Conservation (phyloP, 2,888 invertebrate genomes). For the Leptopilina drosophilae region DNA sequence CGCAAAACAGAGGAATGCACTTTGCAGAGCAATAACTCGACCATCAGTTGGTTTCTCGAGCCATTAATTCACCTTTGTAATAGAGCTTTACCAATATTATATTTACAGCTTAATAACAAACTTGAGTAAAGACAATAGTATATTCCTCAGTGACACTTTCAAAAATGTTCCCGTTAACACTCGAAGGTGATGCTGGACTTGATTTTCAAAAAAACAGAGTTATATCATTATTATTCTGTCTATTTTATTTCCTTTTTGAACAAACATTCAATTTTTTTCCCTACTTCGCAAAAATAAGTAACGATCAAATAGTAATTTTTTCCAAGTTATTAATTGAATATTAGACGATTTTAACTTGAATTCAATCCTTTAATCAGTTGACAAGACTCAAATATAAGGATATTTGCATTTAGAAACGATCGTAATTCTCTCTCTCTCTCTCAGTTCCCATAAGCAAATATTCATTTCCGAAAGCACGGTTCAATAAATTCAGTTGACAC, state of each 20-base stretch:
- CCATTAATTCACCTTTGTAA: slow-evolving; percentile 31
- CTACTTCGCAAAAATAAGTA: too few species aligned
- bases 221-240: too few species aligned
- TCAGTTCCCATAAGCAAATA: slow-evolving; percentile 32
- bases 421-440: slow-evolving; percentile 2
- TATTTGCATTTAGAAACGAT: slow-evolving; percentile 25
- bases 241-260: too few species aligned
- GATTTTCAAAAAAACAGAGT: too few species aligned
- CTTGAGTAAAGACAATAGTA: slow-evolving; percentile 4
- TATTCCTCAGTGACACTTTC: too few species aligned
- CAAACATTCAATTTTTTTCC: too few species aligned
- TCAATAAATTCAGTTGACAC: slow-evolving; percentile 31
- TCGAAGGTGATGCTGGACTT: too few species aligned
- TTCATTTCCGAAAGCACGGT: slow-evolving; percentile 11
- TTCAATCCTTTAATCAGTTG: not conserved
- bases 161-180: too few species aligned
- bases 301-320: not conserved
- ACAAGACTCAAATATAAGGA: slow-evolving; percentile 21
- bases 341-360: not conserved
- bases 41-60: slow-evolving; percentile 23
- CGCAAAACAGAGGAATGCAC: slow-evolving; percentile 1
- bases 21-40: slow-evolving; percentile 24
- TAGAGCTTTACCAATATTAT: slow-evolving; percentile 5
- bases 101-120: not conserved
- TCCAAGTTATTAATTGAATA: not conserved